phyloP scores from a whole-genome alignment of 2,797 vertebrate genomes.

The Choloepus didactylus region DNA sequence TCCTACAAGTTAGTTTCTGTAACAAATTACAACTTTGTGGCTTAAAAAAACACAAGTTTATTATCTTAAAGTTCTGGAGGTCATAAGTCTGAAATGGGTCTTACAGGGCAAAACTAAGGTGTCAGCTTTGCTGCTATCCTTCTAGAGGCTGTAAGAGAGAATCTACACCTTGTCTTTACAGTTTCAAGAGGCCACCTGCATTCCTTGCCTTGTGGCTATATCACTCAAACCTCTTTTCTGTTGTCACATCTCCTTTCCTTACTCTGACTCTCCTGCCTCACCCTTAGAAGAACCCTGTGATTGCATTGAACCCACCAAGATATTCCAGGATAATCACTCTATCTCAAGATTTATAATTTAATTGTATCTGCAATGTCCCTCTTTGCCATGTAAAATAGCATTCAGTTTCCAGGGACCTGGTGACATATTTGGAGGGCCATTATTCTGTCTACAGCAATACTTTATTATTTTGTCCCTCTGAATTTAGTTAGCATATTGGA shows the following conservation, averaged over 20 bases:
- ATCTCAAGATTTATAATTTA: conserved; percentile 7
- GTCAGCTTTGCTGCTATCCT: background rate
- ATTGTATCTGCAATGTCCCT: background rate
- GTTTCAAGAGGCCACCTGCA: too few species aligned
- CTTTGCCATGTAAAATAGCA: background rate
- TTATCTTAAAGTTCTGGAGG: background rate
- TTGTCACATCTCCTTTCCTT: background rate
- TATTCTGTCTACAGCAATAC: background rate
- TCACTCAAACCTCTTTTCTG: background rate
- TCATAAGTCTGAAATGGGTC: background rate
- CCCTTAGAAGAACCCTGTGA: background rate
- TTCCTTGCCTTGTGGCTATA: background rate
- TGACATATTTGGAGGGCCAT: background rate
- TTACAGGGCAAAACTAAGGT: background rate
- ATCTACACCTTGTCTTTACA: background rate
- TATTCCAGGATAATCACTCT: background rate
- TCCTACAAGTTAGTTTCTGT: background rate
- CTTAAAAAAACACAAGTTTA: background rate
- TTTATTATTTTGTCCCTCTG: background rate
- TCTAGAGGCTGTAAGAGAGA: background rate
- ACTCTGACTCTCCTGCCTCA: background rate
- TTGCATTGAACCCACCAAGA: background rate
- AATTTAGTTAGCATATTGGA: background rate
- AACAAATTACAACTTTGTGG: conserved; percentile 15
- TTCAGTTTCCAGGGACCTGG: background rate